Evolutionary conservation across 2,113 vertebrate genomes (phyloP).

Genomic region (Microtus montanus): DNA sequence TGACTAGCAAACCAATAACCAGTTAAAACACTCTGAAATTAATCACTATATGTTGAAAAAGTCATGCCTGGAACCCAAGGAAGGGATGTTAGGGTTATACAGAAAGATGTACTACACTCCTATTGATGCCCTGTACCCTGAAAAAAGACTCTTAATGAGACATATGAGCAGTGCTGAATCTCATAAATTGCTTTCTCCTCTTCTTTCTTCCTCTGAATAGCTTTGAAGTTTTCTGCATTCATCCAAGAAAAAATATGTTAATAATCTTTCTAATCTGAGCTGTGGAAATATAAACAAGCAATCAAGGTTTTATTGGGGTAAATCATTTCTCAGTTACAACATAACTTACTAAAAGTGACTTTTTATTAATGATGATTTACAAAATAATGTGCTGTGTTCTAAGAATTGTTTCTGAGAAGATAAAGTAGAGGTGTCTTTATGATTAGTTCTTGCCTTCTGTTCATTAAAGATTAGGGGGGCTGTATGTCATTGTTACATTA

Average conservation of each 20-base stretch:
- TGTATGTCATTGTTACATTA: neutral
- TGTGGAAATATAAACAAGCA: neutral
- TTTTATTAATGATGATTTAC: slow-evolving; percentile 48
- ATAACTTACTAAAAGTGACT: slow-evolving; percentile 7
- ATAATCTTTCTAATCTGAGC: neutral
- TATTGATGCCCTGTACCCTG: neutral
- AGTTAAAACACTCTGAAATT: neutral
- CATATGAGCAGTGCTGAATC: neutral
- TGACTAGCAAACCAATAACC: neutral
- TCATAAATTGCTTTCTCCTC: neutral
- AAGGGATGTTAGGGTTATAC: neutral
- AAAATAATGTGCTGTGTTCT: slow-evolving; percentile 3
- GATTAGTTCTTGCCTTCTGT: neutral
- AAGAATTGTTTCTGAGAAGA: neutral
- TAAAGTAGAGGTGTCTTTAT: neutral
- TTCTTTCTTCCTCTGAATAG: neutral
- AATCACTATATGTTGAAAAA: neutral
- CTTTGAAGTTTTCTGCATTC: neutral
- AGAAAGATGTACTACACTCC: neutral
- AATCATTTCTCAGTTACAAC: neutral
- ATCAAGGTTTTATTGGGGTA: neutral
- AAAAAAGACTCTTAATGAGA: neutral
- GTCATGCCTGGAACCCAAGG: neutral
- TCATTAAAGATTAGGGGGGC: neutral
- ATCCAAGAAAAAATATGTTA: neutral